Evolutionary conservation across 2,888 invertebrate species (phyloP).

Genomic region (Seladonia tumulorum): DNA sequence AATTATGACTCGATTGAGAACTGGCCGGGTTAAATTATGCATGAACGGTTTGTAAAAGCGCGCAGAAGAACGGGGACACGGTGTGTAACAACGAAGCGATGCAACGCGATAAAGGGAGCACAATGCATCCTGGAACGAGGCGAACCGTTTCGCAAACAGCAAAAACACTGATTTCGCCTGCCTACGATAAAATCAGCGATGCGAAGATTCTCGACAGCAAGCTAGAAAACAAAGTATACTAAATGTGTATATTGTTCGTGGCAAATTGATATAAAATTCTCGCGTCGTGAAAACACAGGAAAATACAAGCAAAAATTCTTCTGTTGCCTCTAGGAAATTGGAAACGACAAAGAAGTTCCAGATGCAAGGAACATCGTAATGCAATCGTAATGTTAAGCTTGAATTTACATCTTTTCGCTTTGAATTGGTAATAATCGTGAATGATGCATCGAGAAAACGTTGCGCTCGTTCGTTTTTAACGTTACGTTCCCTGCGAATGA

Average conservation of each 20-base stretch:
- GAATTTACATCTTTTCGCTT: too few species aligned
- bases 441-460: too few species aligned
- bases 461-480: too few species aligned
- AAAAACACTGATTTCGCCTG: not conserved
- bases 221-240: not conserved
- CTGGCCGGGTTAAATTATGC: not conserved
- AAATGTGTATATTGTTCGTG: not conserved
- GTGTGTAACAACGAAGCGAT: not conserved
- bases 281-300: too few species aligned
- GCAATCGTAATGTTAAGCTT: too few species aligned
- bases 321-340: too few species aligned
- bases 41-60: not conserved
- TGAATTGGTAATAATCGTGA: too few species aligned
- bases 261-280: too few species aligned
- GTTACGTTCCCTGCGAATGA: too few species aligned
- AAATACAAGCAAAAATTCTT: too few species aligned
- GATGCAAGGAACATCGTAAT: too few species aligned
- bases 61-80: not conserved
- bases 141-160: not conserved
- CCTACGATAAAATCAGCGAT: not conserved
- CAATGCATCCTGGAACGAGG: not conserved
- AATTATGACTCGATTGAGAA: slow-evolving; percentile 1
- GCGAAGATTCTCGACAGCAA: not conserved
- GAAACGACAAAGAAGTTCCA: too few species aligned
- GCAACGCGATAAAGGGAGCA: not conserved